Evolutionary conservation across 2,797 vertebrate species (phyloP).

Genomic region (Coendou prehensilis): DNA sequence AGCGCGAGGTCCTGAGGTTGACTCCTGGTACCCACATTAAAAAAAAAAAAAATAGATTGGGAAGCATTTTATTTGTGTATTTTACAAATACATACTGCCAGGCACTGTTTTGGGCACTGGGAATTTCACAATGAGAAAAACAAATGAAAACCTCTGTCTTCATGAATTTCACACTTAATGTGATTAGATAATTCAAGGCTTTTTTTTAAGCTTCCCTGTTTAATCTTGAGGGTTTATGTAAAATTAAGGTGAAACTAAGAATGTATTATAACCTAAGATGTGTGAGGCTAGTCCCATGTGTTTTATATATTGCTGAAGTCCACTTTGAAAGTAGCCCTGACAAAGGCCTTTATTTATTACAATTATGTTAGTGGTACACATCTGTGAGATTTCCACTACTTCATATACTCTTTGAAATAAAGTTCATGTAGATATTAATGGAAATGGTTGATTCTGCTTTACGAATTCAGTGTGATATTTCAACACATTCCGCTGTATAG

Average conservation of each 20-base stretch:
- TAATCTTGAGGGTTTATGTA: conserved; percentile 18
- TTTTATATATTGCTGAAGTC: background rate
- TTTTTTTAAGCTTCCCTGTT: conserved; percentile 52
- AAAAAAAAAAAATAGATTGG: background rate
- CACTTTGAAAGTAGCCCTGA: background rate
- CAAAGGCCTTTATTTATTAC: background rate
- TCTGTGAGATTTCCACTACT: background rate
- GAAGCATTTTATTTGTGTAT: background rate
- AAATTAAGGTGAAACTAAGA: conserved; percentile 47
- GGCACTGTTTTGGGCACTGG: background rate
- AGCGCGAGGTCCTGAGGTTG: too few species aligned
- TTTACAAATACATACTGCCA: background rate
- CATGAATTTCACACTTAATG: background rate
- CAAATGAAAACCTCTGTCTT: background rate
- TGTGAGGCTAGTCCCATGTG: background rate
- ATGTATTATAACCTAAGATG: background rate
- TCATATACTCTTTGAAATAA: background rate
- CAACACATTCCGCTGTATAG: background rate
- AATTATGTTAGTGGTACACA: background rate
- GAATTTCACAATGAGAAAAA: background rate
- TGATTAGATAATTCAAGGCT: background rate
- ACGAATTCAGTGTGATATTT: background rate
- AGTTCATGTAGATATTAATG: background rate
- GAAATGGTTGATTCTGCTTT: conserved; percentile 8
- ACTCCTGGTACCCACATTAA: too few species aligned